Base-by-base conservation (phyloP, 2,888 invertebrate genomes). In the Therioaphis trifolii region DNA sequence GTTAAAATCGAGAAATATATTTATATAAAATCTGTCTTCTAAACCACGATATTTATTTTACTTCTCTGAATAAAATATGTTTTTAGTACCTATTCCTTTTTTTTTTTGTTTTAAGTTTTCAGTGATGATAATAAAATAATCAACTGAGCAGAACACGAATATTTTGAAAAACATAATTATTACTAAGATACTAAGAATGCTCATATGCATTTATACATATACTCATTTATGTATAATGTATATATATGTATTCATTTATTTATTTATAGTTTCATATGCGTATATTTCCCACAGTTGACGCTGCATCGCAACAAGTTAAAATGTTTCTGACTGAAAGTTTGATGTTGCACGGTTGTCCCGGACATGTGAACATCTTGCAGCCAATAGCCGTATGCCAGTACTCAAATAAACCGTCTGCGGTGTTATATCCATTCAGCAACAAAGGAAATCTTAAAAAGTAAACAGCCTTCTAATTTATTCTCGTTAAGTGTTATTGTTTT, bases 391-490 rank as follows among this genome's bases (percentile, higher is more conserved):
- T 93, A 11, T 94, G 93, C 88, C 90, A 89, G 86, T 91, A 90
- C 88, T 89, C 91, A 87, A 86, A 90, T 27, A 88, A 89, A 85
- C 88, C 91, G 86, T 94, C 94, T 0, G 89, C 94, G 84, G 89
- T 95, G 77, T 92, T 94, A 66, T 95, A 94, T 88, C 93, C 93
- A 85, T 92, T 92, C 88, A 90, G 91, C 85, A 92, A 91, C 85
- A 92, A 92, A 87, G 93, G 93, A 76, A 94, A 94, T 89, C 90
- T 94, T 85, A 94, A 94, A 88, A 91, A 91, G 92, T 92, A 89
- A 87, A 72, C 61, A 4, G 1, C 75, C n/a, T 15, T n/a, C n/a
- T 58, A 68, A 40, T 68, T 66, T 52, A 29, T 52, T 66, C 52
- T 9, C 2, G 29, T 63, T 63, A 46, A n/a, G 27, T 14, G 4